Evolutionary conservation across 2,888 invertebrate genomes (phyloP), one percentile per base, ranked within the genome.

Genomic region (Elysia crispata): DNA sequence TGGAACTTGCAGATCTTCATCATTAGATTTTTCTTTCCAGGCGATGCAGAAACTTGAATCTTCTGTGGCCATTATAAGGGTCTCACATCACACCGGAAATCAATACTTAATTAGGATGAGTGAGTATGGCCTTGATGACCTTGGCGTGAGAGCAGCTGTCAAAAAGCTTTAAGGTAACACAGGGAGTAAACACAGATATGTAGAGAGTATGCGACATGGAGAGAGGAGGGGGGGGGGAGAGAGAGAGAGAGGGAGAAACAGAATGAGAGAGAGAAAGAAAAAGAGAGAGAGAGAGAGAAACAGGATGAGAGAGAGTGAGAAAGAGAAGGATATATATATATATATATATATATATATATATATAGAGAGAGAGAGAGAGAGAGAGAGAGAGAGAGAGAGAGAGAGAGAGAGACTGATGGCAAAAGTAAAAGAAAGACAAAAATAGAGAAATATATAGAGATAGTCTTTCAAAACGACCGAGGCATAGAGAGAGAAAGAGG

Each of bases 171-270:
- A 6, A 6, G 41, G 3, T 41, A 41, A n/a, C n/a, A n/a, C n/a
- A 67, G 67, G 31, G 64, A 64, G 64, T 15, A 25, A 18, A 64
- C n/a, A 64, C n/a, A 64, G 64, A 64, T 20, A 64, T 11, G 30
- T 11, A 23, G 66, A 66, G 30, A 28, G 66, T 28, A 8, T 18
- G 23, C 23, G 66, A 25, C 11, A 18, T 23, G 30, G 66, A 25
- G 64, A 64, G n/a, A 23, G 28, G 23, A 66, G 66, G 25, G 66
- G 30, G 66, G 30, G 11, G 28, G 50, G 28, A 3, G 60, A n/a
- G n/a, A 57, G 75, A 1, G 30, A 28, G 18, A n/a, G 30, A 20
- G 20, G 30, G 75, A 28, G 62, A 31, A 31, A 75, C 30, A 60
- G 20, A 30, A 31, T 25, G 74, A 62, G 33, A 62, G 62, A 31